phyloP scores from a whole-genome alignment of 2,113 vertebrate species.

The Myodes glareolus region DNA sequence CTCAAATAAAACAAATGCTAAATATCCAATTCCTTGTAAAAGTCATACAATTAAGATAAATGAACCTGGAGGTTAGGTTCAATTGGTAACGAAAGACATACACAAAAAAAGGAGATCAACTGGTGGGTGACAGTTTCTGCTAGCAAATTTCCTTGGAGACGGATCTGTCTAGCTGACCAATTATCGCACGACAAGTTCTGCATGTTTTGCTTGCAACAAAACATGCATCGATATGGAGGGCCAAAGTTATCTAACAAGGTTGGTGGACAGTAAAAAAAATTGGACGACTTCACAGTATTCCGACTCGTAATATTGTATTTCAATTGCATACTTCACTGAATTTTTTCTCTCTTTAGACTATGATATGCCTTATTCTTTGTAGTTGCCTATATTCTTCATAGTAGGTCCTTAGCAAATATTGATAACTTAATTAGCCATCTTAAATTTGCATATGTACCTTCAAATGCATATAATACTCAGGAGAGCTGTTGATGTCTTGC shows the following conservation, averaged over 20 bases:
- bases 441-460: neutral
- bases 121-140: neutral
- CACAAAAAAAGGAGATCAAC: neutral
- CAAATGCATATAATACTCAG: neutral
- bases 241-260: neutral
- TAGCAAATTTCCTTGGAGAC: neutral
- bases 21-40: slow-evolving; percentile 26
- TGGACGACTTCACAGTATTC: neutral
- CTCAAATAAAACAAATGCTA: neutral
- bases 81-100: neutral
- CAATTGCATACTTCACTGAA: neutral
- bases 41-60: neutral
- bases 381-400: neutral
- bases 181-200: neutral
- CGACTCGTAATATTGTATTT: neutral
- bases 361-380: neutral
- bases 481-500: neutral
- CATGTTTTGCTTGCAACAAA: neutral
- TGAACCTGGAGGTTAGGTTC: neutral
- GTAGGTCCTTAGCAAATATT: neutral
- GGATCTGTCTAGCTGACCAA: neutral
- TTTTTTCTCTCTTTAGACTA: slow-evolving; percentile 26
- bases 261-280: neutral
- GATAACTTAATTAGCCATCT: slow-evolving; percentile 36
- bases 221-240: neutral